These are phyloP conservation scores for Oceanodroma leucorhoa DNA, from an alignment of 2,797 vertebrate genomes.

Conservation along the genomic window DNA sequence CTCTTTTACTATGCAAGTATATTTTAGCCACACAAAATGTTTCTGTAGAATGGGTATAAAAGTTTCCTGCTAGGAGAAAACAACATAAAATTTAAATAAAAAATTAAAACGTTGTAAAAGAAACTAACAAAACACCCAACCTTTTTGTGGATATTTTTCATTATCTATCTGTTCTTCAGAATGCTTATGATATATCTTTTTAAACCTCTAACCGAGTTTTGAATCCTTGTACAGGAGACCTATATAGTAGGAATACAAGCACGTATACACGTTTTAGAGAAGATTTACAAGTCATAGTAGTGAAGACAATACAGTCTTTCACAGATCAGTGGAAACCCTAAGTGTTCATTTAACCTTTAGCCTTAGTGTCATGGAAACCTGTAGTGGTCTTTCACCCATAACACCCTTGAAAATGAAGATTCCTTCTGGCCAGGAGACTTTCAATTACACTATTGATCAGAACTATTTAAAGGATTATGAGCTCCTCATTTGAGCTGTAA, in stretches of 20 bases:
- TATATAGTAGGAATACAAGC: neutral
- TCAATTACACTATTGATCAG: slow-evolving; percentile 79
- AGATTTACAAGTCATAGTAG: slow-evolving; percentile 67
- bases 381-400: slow-evolving; percentile 70
- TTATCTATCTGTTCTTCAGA: neutral
- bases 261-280: slow-evolving; percentile 16
- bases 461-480: slow-evolving; percentile 76
- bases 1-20: neutral
- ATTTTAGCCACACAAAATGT: neutral
- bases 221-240: neutral
- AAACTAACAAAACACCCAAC: neutral
- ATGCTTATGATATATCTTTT: neutral
- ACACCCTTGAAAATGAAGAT: slow-evolving; percentile 71
- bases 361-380: slow-evolving; percentile 72
- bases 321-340: slow-evolving; percentile 76
- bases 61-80: neutral
- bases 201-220: neutral
- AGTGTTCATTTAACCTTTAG: slow-evolving; percentile 82
- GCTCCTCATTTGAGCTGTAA: slow-evolving; percentile 77
- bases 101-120: neutral
- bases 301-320: slow-evolving; percentile 65
- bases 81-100: neutral
- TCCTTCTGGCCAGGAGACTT: slow-evolving; percentile 72
- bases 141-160: neutral
- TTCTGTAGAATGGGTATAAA: neutral